Evolutionary conservation across 2,113 vertebrate species (phyloP).

Genomic region (Nesogale talazaci): DNA sequence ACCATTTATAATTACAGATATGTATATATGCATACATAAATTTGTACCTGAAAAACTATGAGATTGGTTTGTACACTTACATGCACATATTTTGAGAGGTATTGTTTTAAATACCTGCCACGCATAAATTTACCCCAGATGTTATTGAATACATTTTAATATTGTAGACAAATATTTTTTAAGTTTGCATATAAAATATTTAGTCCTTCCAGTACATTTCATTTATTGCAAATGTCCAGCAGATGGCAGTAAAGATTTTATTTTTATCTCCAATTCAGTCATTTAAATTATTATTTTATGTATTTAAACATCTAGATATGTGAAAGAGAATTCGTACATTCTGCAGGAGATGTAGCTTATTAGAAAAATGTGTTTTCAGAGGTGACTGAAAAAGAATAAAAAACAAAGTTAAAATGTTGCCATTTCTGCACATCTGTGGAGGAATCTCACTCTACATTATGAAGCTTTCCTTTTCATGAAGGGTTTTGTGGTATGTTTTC

Average conservation of each 20-base stretch:
- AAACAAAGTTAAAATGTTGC: constrained; percentile 33
- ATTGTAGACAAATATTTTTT: too few relatives aligned
- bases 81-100: neutral
- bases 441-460: neutral
- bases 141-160: too few relatives aligned
- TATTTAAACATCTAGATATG: constrained; percentile 62
- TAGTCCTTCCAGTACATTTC: too few relatives aligned
- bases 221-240: constrained; percentile 76
- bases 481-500: neutral
- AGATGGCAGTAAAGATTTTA: constrained; percentile 85
- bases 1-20: neutral
- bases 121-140: too few relatives aligned
- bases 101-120: neutral
- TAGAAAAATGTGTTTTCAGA: constrained; percentile 58
- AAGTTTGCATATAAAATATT: too few relatives aligned
- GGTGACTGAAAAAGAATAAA: constrained; percentile 58
- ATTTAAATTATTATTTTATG: constrained; percentile 47
- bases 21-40: neutral
- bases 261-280: constrained; percentile 49
- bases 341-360: constrained; percentile 51
- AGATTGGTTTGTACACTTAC: neutral
- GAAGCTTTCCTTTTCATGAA: too few relatives aligned
- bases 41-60: neutral
- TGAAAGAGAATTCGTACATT: constrained; percentile 65
- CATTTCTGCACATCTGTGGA: constrained; percentile 40